phyloP scores from a whole-genome alignment of 35 echinoderm and acorn worm species.

The Hemicentrotus pulcherrimus region DNA sequence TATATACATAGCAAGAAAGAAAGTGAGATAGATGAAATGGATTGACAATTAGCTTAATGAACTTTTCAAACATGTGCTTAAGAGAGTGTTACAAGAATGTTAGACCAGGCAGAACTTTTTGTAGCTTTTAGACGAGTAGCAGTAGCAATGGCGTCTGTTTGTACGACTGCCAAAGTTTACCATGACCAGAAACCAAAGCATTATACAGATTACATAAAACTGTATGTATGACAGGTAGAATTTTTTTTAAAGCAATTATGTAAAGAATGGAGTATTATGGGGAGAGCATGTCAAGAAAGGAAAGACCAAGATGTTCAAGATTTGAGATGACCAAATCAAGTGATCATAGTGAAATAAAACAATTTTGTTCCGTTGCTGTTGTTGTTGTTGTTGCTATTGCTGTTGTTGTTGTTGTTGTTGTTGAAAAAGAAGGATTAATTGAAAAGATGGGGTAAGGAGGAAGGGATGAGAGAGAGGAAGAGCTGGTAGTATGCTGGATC shows the following conservation, averaged over 20 bases:
- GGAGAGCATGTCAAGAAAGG: neutral
- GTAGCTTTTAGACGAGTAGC: no score
- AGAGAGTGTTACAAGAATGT: neutral
- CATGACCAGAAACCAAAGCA: no score
- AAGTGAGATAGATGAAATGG: neutral
- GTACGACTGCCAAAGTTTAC: no score
- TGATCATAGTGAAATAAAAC: no score
- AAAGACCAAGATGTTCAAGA: neutral
- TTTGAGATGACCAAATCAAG: neutral
- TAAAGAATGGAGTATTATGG: no score
- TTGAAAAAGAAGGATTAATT: neutral
- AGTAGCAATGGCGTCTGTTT: no score
- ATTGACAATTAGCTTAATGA: neutral
- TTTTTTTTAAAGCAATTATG: no score
- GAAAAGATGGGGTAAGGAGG: neutral
- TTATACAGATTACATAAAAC: no score
- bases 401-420: neutral
- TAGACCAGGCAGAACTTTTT: neutral
- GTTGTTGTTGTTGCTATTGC: neutral
- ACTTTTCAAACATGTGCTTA: neutral
- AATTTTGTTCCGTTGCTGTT: no score
- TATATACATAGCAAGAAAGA: no score
- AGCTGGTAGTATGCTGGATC: neutral
- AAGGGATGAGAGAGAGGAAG: neutral
- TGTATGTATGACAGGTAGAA: no score